Conservation (phyloP, 2,888 invertebrate genomes). For the Thecophora atra region DNA sequence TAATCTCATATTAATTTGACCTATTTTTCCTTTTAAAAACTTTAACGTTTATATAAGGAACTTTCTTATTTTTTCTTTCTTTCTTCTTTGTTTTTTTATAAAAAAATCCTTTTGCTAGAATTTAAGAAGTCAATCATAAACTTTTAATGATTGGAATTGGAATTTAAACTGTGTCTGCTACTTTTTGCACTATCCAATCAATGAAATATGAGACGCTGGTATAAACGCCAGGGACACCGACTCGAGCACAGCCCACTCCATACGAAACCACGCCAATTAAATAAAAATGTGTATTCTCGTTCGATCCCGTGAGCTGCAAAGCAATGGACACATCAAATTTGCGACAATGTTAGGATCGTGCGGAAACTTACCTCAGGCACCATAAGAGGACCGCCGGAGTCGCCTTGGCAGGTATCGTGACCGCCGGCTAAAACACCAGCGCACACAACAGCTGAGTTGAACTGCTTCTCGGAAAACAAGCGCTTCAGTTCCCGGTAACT, state of each 20-base stretch:
- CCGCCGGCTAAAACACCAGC: conserved; percentile 61
- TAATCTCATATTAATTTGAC: too few relatives aligned
- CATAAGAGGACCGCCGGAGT: conserved; percentile 66
- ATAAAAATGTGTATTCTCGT: conserved; percentile 59
- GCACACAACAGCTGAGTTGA: conserved; percentile 60
- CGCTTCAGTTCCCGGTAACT: conserved; percentile 54
- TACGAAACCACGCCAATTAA: conserved; percentile 76
- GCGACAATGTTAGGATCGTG: background rate
- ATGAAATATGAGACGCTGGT: conserved; percentile 71
- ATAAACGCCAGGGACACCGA: conserved; percentile 74
- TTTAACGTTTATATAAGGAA: too few relatives aligned
- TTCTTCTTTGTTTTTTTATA: too few relatives aligned
- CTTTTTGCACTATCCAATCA: conserved; percentile 70
- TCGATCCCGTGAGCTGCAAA: conserved; percentile 40
- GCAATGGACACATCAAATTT: background rate
- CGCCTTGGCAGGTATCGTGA: conserved; percentile 64
- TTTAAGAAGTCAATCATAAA: conserved; percentile 16
- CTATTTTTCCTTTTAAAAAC: too few relatives aligned
- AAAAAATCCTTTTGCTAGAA: background rate
- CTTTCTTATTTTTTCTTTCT: too few relatives aligned
- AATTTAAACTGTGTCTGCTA: conserved; percentile 53
- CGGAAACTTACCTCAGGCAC: conserved; percentile 52
- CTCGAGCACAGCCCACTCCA: conserved; percentile 73
- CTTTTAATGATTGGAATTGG: background rate
- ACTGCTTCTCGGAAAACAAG: conserved; percentile 56